Base-by-base conservation (phyloP, 2,113 vertebrate species). In the Brienomyrus longianalis region DNA sequence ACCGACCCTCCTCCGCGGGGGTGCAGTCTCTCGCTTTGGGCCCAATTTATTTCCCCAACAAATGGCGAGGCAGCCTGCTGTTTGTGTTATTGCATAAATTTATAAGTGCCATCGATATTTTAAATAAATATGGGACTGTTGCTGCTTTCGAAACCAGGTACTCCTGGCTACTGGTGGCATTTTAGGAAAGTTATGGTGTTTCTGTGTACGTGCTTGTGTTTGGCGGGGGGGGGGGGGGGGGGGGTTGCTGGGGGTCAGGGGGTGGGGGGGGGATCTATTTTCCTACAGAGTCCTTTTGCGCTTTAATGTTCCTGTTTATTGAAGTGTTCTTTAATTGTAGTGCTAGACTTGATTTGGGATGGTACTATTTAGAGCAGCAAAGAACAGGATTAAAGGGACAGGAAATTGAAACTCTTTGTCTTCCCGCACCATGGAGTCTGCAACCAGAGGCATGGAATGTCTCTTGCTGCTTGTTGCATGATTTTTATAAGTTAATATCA, bases 31-130 rank as follows among this genome's bases (percentile, higher is more conserved):
- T 54, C 54, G 11, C 52, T 88, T 88, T 62, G 54, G 87, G 56
- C 56, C 56, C 66, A 74, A 70, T 88, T 88, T 74, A 47, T 74
- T 50, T 88, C 45, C 66, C 47, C 23, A 35, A 27, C 27, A 89
- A 54, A 89, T 56, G 19, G 11, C 45, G 21, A 54, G 52, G 31
- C 74, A 56, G 74, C 74, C 88, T 51, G 31, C 50, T 89, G 88
- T 89, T 89, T 80, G 74, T 89, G 74, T 83, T 43, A 43, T 83
- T 83, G 50, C 47, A 74, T 52, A 56, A 89, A 89, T 89, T 70
- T 39, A 89, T 56, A 54, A 77, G 43, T 70, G 48, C 19, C 47
- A n/a, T 83, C 35, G n/a, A 45, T 54, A 89, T 89, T 88, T 89
- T 83, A 43, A 89, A 56, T 56, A 89, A 89, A 89, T 21, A 23